These are phyloP conservation scores for Tubiluchus corallicola DNA, from an alignment of 2,888 invertebrate species.

Conservation along the genomic window DNA sequence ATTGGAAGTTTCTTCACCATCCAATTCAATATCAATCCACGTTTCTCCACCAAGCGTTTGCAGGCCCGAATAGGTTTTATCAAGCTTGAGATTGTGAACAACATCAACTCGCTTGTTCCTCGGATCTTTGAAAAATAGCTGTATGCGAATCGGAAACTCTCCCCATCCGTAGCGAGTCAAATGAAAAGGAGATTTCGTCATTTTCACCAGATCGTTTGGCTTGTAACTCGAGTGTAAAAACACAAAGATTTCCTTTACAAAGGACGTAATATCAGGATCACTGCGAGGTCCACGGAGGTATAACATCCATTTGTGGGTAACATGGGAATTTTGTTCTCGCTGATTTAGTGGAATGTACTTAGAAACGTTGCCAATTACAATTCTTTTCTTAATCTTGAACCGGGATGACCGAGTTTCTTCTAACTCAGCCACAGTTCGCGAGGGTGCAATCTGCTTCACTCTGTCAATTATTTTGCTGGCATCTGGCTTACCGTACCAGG, in stretches of 20 bases:
- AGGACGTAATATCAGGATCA: constrained; percentile 38
- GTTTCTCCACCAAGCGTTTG: constrained; percentile 71
- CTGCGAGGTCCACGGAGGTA: constrained; percentile 54
- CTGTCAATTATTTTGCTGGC: no score
- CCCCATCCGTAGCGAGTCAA: constrained; percentile 67
- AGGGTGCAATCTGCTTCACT: neutral
- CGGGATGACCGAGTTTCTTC: neutral
- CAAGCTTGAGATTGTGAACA: constrained; percentile 45
- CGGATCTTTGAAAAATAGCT: constrained; percentile 31
- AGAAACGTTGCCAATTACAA: neutral
- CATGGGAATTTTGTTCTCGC: constrained; percentile 38
- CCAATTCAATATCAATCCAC: constrained; percentile 53
- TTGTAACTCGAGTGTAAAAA: constrained; percentile 66
- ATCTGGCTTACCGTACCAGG: no score
- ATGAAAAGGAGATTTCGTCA: constrained; percentile 38
- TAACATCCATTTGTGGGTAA: constrained; percentile 75
- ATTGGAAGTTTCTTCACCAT: no score
- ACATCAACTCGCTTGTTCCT: constrained; percentile 58
- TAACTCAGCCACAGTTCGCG: neutral
- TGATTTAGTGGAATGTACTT: constrained; percentile 40
- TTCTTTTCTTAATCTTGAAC: neutral
- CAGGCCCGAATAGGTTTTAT: constrained; percentile 58
- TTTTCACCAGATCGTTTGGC: constrained; percentile 62
- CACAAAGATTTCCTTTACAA: constrained; percentile 53
- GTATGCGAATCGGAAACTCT: constrained; percentile 51